Evolutionary conservation across 2,797 vertebrate species (phyloP).

Genomic region (Enteromius anoplus): DNA sequence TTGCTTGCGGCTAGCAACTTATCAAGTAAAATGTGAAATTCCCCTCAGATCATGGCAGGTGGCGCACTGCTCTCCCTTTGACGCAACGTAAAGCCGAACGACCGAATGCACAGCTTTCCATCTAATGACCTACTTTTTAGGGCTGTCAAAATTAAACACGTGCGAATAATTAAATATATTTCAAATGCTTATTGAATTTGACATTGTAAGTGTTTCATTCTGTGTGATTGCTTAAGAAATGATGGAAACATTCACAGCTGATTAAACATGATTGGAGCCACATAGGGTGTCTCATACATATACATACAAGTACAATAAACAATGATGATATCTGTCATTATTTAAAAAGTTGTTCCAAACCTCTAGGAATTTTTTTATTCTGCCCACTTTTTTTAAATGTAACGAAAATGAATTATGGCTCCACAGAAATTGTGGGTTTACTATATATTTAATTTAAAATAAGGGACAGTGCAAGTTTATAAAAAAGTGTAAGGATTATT

Average conservation of each 20-base stretch:
- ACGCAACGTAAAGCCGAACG: background rate
- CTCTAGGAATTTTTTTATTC: background rate
- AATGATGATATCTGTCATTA: background rate
- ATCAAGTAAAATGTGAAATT: slow-evolving; percentile 4
- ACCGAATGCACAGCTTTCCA: slow-evolving; percentile 11
- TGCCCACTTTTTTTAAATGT: background rate
- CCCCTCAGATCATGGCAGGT: background rate
- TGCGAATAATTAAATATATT: slow-evolving; percentile 2
- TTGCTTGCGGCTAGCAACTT: background rate
- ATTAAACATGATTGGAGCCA: background rate
- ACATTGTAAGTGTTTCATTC: slow-evolving; percentile 3
- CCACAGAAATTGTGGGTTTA: background rate
- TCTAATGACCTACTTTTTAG: slow-evolving; percentile 24
- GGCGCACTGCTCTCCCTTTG: background rate
- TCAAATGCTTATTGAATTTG: background rate
- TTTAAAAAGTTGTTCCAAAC: background rate
- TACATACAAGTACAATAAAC: background rate
- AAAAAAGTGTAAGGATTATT: background rate
- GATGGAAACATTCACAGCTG: background rate
- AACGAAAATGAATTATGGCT: background rate
- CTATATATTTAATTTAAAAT: background rate
- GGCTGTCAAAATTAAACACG: slow-evolving; percentile 7
- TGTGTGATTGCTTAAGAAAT: background rate
- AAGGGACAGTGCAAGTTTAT: background rate
- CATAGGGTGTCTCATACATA: background rate